Percentiles rank a stretch among this genome's conserved stretches.
These are phyloP conservation scores for Sarcophaga subvicina DNA, from an alignment of 2,888 invertebrate species.

Conservation along the genomic window DNA sequence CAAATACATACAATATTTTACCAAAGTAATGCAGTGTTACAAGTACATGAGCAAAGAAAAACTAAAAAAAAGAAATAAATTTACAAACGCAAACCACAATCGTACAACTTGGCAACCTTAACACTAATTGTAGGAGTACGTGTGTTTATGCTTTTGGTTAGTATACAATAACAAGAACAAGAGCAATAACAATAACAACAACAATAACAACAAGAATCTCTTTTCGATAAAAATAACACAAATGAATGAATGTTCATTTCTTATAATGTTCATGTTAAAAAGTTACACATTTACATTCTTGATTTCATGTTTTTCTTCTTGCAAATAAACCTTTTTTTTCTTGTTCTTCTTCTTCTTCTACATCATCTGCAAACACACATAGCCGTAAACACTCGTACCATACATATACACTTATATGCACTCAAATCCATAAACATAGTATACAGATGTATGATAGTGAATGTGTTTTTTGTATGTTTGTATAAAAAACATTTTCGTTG, in stretches of 20 bases:
- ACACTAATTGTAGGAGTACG: not conserved
- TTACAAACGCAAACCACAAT: not conserved
- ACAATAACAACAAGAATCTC: not conserved
- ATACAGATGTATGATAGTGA: slow-evolving; percentile 15
- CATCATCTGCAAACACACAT: slow-evolving; percentile 21
- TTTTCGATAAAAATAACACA: slow-evolving; percentile 20
- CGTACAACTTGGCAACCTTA: slow-evolving; percentile 44
- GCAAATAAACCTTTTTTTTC: slow-evolving; percentile 50
- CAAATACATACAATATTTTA: not conserved
- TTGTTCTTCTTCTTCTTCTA: slow-evolving; percentile 40
- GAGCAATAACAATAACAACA: not conserved
- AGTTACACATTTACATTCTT: slow-evolving; percentile 67
- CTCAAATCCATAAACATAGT: no score
- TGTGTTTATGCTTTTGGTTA: not conserved
- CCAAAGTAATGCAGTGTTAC: not conserved
- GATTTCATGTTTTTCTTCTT: slow-evolving; percentile 53
- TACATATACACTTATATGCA: not conserved
- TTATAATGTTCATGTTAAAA: slow-evolving; percentile 66
- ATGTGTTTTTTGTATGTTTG: slow-evolving; percentile 21
- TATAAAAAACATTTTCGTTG: not conserved
- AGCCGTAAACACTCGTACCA: not conserved
- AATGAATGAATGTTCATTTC: slow-evolving; percentile 66
- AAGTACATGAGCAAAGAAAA: not conserved
- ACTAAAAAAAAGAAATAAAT: not conserved
- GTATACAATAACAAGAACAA: not conserved